Evolutionary conservation across 2,113 vertebrate genomes (phyloP), one percentile per base, ranked within the genome.

Genomic region (Tychaedon coryphoeus): DNA sequence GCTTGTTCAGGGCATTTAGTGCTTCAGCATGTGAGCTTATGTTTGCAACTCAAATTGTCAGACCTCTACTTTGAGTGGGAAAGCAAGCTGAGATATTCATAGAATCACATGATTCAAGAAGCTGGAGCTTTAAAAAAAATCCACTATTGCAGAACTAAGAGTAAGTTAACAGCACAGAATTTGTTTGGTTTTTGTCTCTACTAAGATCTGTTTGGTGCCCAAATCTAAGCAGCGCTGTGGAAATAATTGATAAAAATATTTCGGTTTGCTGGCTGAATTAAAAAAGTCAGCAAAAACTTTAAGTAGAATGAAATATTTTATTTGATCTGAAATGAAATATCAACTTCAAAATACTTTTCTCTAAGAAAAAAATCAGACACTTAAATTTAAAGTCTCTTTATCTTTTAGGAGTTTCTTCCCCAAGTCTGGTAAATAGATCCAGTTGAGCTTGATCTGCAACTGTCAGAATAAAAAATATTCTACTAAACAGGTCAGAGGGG

Each of bases 111-210:
- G 85, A 67, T 54, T 86, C 67, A 58, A 77, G 88, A 73, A 92
- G 62, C 90, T 93, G 71, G 75, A n/a, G 43, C 81, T 95, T 83
- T 94, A 43, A 94, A 80, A 89, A 90, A 88, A 78, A 48, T 58
- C 64, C 56, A 23, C 13, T 86, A 33, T 51, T 92, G 72, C 72
- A 90, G 88, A 86, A 36, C 47, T 90, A 50, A 62, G 64, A 64
- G 80, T 70, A 83, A 90, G 79, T 76, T 87, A 92, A 67, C 51
- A 73, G 47, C 36, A 60, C 34, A 71, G 64, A 34, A 31, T 40
- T 90, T 62, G 58, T 48, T 50, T 90, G 58, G 31, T 51, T 76
- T 80, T 88, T 36, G 72, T 72, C 61, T 77, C 42, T 25, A 61
- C 58, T 70, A 42, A 93, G 72, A 66, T 73, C 50, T 85, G 1